Evolutionary conservation across 2,888 invertebrate species (phyloP), one percentile per base, ranked within the genome.

Genomic region (Masnerella sp.): DNA sequence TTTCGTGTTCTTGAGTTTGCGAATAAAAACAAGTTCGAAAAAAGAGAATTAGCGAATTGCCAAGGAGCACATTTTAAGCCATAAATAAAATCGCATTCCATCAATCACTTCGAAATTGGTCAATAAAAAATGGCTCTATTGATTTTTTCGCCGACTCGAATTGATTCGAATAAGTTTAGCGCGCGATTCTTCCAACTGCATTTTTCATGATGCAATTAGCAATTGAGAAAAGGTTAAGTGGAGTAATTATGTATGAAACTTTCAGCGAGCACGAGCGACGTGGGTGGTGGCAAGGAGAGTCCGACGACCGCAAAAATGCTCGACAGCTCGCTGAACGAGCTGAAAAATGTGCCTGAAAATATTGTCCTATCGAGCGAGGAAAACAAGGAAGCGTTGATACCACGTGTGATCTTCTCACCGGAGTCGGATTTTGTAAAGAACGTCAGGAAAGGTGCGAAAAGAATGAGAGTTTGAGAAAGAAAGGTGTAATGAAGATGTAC

Each of bases 351-450:
- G n/a, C 32, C 2, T 32, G 8, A 22, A 2, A 15, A 38, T 32
- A 4, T 25, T 7, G 25, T 5, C 22, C 2, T n/a, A n/a, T n/a
- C n/a, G n/a, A n/a, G n/a, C n/a, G n/a, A n/a, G n/a, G n/a, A n/a
- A 3, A 15, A 40, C 4, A 62, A 70, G 2, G 62, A 70, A 18
- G 20, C 62, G 15, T 5, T 62, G 4, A 49, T 49, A 9, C 73
- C 72, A 2, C 54, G 58, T 12, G 75, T 73, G 2, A 56, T 75
- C 40, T 45, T 73, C 9, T 61, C 80, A 9, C 74, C 83, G 7
- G 80, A 81, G 67, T 78, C 77, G 2, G 81, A 83, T 62, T 84
- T 81, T 52, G 81, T 81, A 0, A 83, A 84, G 32, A 84, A 79
- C 18, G 43, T 80, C 32, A 78, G 75, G 40, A 81, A 80, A 79